Evolutionary conservation across 30 jellyfish, hydroid and myxozoan species (phyloP), one percentile per base, ranked within the genome.

Genomic region (Hydra vulgaris): DNA sequence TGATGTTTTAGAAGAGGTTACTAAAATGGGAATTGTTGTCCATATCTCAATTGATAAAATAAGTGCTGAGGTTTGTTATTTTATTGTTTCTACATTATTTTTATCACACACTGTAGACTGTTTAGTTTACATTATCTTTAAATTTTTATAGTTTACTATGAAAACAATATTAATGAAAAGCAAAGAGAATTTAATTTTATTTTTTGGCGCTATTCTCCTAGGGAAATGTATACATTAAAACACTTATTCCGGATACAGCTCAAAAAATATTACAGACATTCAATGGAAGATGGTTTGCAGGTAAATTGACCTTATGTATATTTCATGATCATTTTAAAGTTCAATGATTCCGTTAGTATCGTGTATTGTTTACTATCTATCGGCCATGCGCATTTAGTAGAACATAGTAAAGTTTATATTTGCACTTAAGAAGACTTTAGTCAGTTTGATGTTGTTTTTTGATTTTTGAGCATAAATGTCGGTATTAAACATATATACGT

Each of bases 241-340:
- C 95, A 69, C 75, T 88, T 7, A 77, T 88, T 26, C 85, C 96
- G 7, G 96, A 93, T 52, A 95, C 75, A 7, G 99, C 99, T 12
- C 86, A 80, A 8, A 74, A 82, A 23, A 88, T 88, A 54, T 83
- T 93, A 21, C 95, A 88, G 70, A 73, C 95, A 0, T 78, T 93
- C 52, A 93, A 93, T 71, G 98, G 98, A 73, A 54, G 98, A 22
- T 84, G 95, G 96, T 92, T 86, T 83, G 96, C 96, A 66, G 98
- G 98, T 92, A 72, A 24, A 88, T 15, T 19, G 23, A 3, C 53
- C 23, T 1, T 26, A 7, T 15, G 4, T 74, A 0, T n/a, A 0
- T 12, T n/a, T 82, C 25, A 15, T 0, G 18, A 16, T 20, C 26
- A 8, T 56, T 21, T n/a, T 8, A n/a, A 17, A 0, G 18, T 61